Conservation (phyloP, 2,888 invertebrate species). For the Crematogaster levior region DNA sequence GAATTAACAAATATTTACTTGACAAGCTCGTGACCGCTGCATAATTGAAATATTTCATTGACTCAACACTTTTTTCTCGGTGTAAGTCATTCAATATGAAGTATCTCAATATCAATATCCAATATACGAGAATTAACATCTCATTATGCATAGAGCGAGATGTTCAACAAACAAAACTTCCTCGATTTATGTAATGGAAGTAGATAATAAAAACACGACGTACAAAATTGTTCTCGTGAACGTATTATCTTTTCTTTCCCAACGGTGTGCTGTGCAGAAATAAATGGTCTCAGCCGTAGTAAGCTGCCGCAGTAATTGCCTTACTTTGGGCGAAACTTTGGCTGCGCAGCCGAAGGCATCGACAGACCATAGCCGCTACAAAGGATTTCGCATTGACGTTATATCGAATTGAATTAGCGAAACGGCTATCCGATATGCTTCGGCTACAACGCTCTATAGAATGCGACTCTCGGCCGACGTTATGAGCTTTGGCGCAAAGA, state of each 20-base stretch:
- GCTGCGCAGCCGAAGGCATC: not conserved
- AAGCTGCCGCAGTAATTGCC: not conserved
- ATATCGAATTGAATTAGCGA: constrained; percentile 28
- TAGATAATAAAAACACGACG: constrained; percentile 22
- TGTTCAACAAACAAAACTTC: constrained; percentile 4
- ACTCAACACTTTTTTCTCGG: too few species aligned
- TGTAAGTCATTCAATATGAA: not conserved
- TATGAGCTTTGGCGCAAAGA: constrained; percentile 35
- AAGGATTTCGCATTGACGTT: constrained; percentile 1
- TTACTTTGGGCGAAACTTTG: constrained; percentile 26
- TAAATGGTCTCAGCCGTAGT: constrained; percentile 6
- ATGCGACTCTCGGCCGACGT: not conserved
- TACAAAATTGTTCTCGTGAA: constrained; percentile 1
- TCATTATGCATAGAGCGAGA: constrained; percentile 15
- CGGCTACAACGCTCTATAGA: not conserved
- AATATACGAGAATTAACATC: constrained; percentile 8
- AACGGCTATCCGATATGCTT: constrained; percentile 25
- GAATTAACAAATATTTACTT: too few species aligned
- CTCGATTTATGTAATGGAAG: constrained; percentile 20
- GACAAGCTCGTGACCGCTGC: too few species aligned
- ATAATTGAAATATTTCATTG: too few species aligned
- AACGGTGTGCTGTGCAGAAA: constrained; percentile 4
- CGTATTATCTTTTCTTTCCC: not conserved
- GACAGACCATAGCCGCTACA: not conserved
- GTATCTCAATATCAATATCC: not conserved